Conservation (phyloP, 2,888 invertebrate genomes). For the Ormyrus rosae region DNA sequence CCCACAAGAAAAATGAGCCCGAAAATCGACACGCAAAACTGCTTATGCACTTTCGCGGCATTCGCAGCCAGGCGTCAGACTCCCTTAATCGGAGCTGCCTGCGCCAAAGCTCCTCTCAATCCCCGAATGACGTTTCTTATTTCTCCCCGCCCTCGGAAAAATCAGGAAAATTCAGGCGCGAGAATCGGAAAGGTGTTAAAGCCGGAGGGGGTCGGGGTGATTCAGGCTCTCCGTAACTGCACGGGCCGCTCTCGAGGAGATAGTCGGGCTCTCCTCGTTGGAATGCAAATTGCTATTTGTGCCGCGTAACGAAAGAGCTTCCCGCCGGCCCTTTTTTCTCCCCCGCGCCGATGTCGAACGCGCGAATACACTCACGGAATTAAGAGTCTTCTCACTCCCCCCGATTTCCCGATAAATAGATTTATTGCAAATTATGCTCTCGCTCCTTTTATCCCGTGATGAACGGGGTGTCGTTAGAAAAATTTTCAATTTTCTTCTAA, state of each 20-base stretch:
- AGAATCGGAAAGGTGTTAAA: too few species aligned
- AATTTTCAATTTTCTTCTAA: constrained; percentile 16
- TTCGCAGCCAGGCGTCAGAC: neutral
- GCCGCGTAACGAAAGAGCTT: constrained; percentile 7
- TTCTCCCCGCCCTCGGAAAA: too few species aligned
- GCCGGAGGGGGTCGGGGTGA: too few species aligned
- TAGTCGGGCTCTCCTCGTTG: constrained; percentile 22
- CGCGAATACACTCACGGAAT: constrained; percentile 14
- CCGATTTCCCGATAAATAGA: constrained; percentile 1
- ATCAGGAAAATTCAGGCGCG: too few species aligned
- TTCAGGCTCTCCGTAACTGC: too few species aligned
- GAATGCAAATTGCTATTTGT: constrained; percentile 51
- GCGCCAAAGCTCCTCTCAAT: too few species aligned
- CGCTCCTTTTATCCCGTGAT: neutral
- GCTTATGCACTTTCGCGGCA: too few species aligned
- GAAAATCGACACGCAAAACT: too few species aligned
- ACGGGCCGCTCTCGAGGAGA: neutral
- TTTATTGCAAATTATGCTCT: constrained; percentile 25
- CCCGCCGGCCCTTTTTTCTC: neutral
- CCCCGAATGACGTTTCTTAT: too few species aligned
- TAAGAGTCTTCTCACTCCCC: neutral
- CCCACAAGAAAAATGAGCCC: too few species aligned
- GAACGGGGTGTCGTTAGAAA: neutral
- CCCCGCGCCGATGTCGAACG: neutral
- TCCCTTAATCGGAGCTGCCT: neutral